phyloP scores from a whole-genome alignment of 2,113 vertebrate species.

The Rhizomys pruinosus region DNA sequence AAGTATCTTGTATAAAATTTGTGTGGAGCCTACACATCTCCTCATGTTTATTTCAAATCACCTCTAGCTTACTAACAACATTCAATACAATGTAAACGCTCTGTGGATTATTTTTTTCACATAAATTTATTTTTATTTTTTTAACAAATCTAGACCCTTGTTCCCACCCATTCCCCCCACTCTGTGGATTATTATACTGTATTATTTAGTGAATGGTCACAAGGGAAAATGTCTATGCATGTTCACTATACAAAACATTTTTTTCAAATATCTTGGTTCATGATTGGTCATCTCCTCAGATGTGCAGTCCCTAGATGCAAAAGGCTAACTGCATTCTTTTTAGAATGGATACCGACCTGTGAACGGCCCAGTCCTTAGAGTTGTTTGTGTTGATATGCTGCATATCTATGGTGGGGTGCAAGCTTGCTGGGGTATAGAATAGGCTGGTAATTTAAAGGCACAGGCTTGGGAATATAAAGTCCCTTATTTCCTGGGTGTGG shows the following conservation, averaged over 20 bases:
- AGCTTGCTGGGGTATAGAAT: too few species aligned
- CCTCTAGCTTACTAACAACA: neutral
- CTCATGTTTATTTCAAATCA: neutral
- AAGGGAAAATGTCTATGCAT: neutral
- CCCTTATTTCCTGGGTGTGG: neutral
- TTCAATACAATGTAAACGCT: neutral
- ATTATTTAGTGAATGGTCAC: neutral
- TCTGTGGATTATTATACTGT: neutral
- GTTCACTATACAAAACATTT: neutral
- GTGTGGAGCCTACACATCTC: neutral
- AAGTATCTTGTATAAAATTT: neutral
- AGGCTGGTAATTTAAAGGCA: neutral
- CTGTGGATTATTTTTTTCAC: too few species aligned
- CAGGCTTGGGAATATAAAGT: neutral
- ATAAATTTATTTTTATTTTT: too few species aligned
- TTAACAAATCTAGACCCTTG: too few species aligned
- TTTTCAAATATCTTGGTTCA: neutral
- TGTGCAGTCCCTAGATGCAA: neutral
- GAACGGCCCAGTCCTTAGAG: neutral
- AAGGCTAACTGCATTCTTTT: neutral
- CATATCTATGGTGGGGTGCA: rapidly evolving
- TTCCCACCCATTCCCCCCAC: too few species aligned
- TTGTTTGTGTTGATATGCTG: neutral
- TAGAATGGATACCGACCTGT: neutral
- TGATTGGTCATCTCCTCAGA: neutral